phyloP scores from a whole-genome alignment of 1,140 invertebrate species.

The Cydia splendana region DNA sequence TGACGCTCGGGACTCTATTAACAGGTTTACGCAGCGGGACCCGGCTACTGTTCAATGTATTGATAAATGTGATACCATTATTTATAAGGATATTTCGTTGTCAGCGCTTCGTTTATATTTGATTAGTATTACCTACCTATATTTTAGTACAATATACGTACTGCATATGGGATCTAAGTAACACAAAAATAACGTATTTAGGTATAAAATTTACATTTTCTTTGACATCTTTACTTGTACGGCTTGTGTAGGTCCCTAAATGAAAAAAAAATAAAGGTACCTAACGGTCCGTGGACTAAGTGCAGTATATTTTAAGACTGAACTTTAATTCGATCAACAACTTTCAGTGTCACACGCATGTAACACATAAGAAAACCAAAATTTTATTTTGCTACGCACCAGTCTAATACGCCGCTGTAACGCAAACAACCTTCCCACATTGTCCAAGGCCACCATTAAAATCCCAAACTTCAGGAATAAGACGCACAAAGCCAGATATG shows the following conservation, averaged over 20 bases:
- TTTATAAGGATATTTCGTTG: neutral
- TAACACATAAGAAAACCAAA: too few relatives aligned
- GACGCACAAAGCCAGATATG: conserved; percentile 54
- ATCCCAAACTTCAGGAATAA: conserved; percentile 8
- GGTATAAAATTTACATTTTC: neutral
- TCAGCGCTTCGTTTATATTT: conserved; percentile 7
- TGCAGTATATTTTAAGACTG: too few relatives aligned
- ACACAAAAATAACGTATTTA: too few relatives aligned
- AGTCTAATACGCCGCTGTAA: neutral
- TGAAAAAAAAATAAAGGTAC: too few relatives aligned
- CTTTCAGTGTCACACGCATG: neutral
- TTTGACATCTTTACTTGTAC: neutral
- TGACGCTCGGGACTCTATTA: conserved; percentile 27
- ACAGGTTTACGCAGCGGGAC: conserved; percentile 10
- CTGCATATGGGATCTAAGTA: neutral
- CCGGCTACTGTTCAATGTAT: conserved; percentile 18
- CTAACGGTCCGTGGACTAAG: too few relatives aligned
- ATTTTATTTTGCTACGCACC: neutral
- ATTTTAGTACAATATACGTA: neutral
- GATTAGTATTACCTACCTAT: neutral
- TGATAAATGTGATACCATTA: conserved; percentile 21
- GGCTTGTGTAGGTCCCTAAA: too few relatives aligned
- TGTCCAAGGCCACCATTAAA: conserved; percentile 25
- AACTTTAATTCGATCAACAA: neutral
- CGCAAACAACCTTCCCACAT: conserved; percentile 9